Evolutionary conservation across 1,140 invertebrate species (phyloP).

Genomic region (Drosophila subobscura): DNA sequence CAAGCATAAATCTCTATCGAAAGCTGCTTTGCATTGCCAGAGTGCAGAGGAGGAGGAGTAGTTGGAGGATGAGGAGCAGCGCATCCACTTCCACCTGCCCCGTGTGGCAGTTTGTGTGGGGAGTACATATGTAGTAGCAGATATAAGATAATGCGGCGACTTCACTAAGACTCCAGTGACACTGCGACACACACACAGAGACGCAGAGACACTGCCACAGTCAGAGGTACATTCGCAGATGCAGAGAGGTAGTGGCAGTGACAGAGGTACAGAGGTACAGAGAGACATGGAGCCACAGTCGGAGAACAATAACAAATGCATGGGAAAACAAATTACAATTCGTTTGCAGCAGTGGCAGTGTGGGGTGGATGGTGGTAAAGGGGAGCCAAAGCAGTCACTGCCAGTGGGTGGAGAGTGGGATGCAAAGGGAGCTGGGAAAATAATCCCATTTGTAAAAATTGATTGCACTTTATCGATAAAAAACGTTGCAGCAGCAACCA

Average conservation of each 20-base stretch:
- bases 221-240: too few relatives aligned
- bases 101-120: constrained; percentile 6
- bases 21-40: constrained; percentile 78
- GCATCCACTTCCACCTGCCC: constrained; percentile 5
- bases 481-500: constrained; percentile 47
- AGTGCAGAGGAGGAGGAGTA: constrained; percentile 18
- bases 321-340: constrained; percentile 81
- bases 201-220: background rate
- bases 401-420: background rate
- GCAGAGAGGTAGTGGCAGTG: background rate
- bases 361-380: too few relatives aligned
- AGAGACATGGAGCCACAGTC: constrained; percentile 23
- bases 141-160: constrained; percentile 79
- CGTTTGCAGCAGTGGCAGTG: constrained; percentile 46
- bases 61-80: too few relatives aligned
- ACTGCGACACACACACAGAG: constrained; percentile 14
- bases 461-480: constrained; percentile 82
- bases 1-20: constrained; percentile 82
- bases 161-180: constrained; percentile 70
- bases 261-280: background rate
- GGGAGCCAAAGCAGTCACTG: constrained; percentile 15
- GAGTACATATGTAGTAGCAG: constrained; percentile 49
- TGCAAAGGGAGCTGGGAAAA: constrained; percentile 49
- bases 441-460: constrained; percentile 83
- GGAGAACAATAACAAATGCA: constrained; percentile 80